These are phyloP conservation scores for Psittacula cyanocephala DNA, from an alignment of 2,113 vertebrate species.

Conservation along the genomic window DNA sequence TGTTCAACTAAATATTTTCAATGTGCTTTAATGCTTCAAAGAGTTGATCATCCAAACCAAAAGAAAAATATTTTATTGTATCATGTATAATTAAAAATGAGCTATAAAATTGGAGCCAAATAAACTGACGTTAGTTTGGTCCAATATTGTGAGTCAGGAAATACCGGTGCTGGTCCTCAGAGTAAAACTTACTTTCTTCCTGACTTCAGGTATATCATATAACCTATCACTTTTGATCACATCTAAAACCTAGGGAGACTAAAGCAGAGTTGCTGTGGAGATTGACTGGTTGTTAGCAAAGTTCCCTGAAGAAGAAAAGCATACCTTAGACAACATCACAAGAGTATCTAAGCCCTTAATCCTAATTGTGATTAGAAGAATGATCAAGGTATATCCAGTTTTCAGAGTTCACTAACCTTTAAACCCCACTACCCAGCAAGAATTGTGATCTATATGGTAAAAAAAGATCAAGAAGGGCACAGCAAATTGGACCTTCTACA, in stretches of 20 bases:
- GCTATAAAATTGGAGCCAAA: not conserved
- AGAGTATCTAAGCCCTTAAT: conserved; percentile 53
- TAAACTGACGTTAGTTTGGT: not conserved
- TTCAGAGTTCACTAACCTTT: conserved; percentile 38
- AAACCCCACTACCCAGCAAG: not conserved
- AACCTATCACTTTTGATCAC: conserved; percentile 15
- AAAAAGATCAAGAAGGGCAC: not conserved
- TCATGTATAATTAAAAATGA: not conserved
- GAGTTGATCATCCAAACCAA: not conserved
- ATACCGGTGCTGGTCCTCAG: not conserved
- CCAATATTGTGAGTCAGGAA: not conserved
- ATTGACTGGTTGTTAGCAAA: conserved; percentile 43
- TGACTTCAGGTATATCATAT: not conserved
- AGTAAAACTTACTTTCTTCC: not conserved
- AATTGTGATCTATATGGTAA: not conserved
- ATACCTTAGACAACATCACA: conserved; percentile 40
- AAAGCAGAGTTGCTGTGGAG: conserved; percentile 8
- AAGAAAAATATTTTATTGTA: not conserved
- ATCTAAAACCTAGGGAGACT: not conserved
- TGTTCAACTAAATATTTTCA: not conserved
- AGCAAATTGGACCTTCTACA: not conserved
- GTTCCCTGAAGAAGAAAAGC: conserved; percentile 52
- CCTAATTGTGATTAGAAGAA: conserved; percentile 45
- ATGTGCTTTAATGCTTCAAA: not conserved
- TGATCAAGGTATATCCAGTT: not conserved